Evolutionary conservation across 2,113 vertebrate species (phyloP).

Genomic region (Regulus satrapa): DNA sequence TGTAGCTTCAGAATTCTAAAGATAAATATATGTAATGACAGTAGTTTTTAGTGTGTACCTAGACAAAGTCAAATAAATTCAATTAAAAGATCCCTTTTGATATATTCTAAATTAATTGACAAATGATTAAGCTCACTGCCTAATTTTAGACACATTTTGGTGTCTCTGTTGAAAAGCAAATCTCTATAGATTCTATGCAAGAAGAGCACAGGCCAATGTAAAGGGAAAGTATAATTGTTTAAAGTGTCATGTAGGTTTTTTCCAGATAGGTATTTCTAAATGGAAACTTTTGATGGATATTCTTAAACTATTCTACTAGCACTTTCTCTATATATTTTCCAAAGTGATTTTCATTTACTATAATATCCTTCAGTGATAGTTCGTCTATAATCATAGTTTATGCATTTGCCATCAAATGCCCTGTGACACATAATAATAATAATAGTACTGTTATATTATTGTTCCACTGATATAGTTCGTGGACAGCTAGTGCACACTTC

Average conservation of each 20-base stretch:
- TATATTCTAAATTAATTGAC: neutral
- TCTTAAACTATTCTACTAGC: neutral
- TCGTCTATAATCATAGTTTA: neutral
- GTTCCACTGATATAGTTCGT: neutral
- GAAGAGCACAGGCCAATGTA: neutral
- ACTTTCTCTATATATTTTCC: neutral
- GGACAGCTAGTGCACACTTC: neutral
- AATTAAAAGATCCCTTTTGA: neutral
- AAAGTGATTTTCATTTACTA: neutral
- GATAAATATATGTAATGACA: neutral
- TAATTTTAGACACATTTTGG: neutral
- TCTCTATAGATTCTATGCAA: neutral
- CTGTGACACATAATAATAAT: neutral
- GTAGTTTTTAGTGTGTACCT: neutral
- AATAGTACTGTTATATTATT: neutral
- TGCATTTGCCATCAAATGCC: neutral
- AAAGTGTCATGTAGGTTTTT: neutral
- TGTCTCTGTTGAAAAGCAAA: neutral
- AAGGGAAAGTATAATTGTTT: neutral
- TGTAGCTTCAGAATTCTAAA: neutral
- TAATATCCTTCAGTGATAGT: neutral
- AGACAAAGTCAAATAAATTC: neutral
- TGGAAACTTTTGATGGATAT: neutral
- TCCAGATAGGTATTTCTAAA: neutral
- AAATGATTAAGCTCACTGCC: neutral